Base-by-base conservation (phyloP, 2,113 vertebrate species). In the Oenanthe oenanthe region DNA sequence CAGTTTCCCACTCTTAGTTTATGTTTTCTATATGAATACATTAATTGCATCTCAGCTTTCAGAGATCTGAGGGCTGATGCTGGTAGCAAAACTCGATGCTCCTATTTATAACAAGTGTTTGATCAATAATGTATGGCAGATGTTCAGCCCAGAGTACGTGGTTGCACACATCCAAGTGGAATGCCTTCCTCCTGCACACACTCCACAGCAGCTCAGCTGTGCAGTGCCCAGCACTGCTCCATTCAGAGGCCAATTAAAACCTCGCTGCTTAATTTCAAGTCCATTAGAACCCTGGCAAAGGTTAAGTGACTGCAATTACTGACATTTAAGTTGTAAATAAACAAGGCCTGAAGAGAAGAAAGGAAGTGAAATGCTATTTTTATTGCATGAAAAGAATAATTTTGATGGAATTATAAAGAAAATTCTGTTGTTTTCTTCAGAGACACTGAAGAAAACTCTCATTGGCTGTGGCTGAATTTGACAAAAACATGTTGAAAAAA, bases 81-180 rank as follows among this genome's bases (percentile, higher is more conserved):
- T 94, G 61, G 68, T 88, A 94, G 90, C 60, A 72, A 77, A 94
- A 60, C 50, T 62, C 13, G 31, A 54, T 20, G 60, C 57, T 96
- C 63, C 78, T 93, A 93, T 96, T 92, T 95, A 90, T 96, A 90
- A 88, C 71, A 83, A 42, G 36, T 50, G 63, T 96, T 96, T 94
- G 93, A 96, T 96, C 93, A 96, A 96, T 96, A 96, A 97, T 96
- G 76, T 6, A 96, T 96, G 77, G 82, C 63, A 80, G 88, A 84
- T 31, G 48, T 47, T 4, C 36, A 90, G 67, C 78, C 40, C 29
- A 25, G 34, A 62, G 63, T 34, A 45, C 0, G 1, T 36, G 45
- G 36, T 28, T 92, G 53, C 38, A 38, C 63, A 80, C n/a, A 48
- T 40, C 67, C 51, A 67, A 36, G 57, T 18, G 40, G 67, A 53